phyloP scores from a whole-genome alignment of 37 sponge, comb jelly and placozoan genomes.

The Ephydatia muelleri region DNA sequence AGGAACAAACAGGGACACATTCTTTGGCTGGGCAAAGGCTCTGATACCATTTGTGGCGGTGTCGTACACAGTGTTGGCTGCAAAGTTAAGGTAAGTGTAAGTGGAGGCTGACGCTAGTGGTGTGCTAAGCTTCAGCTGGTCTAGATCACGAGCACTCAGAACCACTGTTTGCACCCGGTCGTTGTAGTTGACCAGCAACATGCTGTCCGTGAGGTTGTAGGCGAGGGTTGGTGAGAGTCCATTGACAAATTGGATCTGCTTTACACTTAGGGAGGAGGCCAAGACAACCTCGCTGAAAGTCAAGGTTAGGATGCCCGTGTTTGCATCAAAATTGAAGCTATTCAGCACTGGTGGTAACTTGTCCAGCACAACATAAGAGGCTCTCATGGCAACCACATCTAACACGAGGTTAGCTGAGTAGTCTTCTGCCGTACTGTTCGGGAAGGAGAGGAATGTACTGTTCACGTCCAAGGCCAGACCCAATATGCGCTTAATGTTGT shows the following conservation, averaged over 20 bases:
- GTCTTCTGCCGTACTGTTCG: conserved; percentile 58
- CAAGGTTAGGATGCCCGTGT: conserved; percentile 55
- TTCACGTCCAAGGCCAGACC: conserved; percentile 57
- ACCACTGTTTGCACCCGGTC: conserved; percentile 49
- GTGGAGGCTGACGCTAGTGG: conserved; percentile 48
- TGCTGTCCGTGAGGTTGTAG: conserved; percentile 59
- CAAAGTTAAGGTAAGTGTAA: conserved; percentile 64
- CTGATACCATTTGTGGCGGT: conserved; percentile 66
- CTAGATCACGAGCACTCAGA: conserved; percentile 64
- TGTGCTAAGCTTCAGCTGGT: conserved; percentile 69
- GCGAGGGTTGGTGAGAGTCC: conserved; percentile 3
- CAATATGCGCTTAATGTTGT: conserved; percentile 76
- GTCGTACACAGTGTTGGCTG: conserved; percentile 61
- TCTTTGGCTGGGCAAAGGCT: conserved; percentile 26
- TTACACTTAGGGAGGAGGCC: conserved; percentile 57
- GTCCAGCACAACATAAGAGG: conserved; percentile 44
- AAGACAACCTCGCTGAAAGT: conserved; percentile 77
- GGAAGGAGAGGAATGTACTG: conserved; percentile 65
- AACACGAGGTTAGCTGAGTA: conserved; percentile 38
- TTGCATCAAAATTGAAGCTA: conserved; percentile 66
- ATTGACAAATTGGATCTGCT: conserved; percentile 44
- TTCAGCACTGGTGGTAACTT: conserved; percentile 42
- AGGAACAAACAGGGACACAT: conserved; percentile 24
- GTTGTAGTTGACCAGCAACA: conserved; percentile 34
- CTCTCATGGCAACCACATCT: conserved; percentile 38